These are phyloP conservation scores for Myotis daubentonii DNA, from an alignment of 2,797 vertebrate species.

Conservation along the genomic window DNA sequence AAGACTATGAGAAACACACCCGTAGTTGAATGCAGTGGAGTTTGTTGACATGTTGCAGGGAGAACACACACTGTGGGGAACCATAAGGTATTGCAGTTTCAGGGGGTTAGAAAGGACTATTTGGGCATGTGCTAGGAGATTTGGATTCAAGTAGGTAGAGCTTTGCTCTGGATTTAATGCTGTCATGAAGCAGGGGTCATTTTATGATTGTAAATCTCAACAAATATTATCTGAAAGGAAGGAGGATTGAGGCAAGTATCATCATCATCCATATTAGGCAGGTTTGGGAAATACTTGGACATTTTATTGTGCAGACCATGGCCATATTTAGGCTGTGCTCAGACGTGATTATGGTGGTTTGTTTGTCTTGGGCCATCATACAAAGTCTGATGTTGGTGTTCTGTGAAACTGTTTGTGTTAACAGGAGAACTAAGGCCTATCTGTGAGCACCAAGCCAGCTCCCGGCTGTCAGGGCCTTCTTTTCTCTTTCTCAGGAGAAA, in stretches of 20 bases:
- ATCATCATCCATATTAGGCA: background rate
- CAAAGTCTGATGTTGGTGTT: background rate
- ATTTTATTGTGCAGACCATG: background rate
- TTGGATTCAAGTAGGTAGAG: background rate
- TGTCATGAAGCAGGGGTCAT: background rate
- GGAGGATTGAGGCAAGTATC: background rate
- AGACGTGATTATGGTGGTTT: background rate
- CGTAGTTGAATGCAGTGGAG: background rate
- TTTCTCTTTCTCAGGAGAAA: conserved; percentile 41
- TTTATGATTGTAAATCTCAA: background rate
- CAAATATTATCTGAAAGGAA: conserved; percentile 11
- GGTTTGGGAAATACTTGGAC: background rate
- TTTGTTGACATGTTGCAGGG: background rate
- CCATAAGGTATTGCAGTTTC: background rate
- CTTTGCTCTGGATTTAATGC: background rate
- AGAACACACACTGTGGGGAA: background rate
- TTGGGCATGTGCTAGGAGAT: background rate
- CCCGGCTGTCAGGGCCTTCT: background rate
- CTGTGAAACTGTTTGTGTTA: background rate
- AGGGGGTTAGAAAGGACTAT: background rate
- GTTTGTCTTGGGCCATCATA: background rate
- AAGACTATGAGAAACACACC: background rate
- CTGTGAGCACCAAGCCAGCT: background rate
- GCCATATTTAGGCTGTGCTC: background rate
- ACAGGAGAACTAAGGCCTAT: background rate